Evolutionary conservation across 1,140 invertebrate species (phyloP), one percentile per base, ranked within the genome.

Genomic region (Hypsibius dujardini): DNA sequence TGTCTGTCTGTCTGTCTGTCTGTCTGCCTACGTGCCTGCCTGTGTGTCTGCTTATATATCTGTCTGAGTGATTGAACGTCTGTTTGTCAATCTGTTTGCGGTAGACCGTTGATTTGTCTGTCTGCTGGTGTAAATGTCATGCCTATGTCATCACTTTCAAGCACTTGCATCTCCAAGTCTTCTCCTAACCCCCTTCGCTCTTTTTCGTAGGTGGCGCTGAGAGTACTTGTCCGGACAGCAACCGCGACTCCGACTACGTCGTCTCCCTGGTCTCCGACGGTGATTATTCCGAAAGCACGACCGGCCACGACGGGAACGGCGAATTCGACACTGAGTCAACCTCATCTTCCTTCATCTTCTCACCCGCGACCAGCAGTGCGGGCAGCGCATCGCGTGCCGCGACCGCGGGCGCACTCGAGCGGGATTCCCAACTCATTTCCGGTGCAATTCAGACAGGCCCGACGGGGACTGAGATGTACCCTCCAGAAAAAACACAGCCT

Each of bases 231-330:
- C 7, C 50, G 7, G 50, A 56, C 0, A 56, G 7, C 50, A 56
- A 56, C 7, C 62, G 62, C 62, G 62, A 67, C 42, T 12, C 12
- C 12, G 62, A 67, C 45, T 67, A 67, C 42, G 62, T 67, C 45
- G 42, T 42, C 62, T 67, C 62, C 42, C 12, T 67, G 3, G 62
- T 67, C 12, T 67, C 62, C 12, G 62, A 67, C 62, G 28, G 28
- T 28, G 62, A 67, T 67, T 67, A 67, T 42, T 12, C 62, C 62
- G 62, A 67, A 42, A 67, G 62, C 62, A 15, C 62, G 3, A 42
- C 12, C 12, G 12, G 12, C 12, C 12, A 15, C 3, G 62, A 67
- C 45, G 62, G 45, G 42, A 67, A 12, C 62, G 7, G 12, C 3
- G 62, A 67, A 67, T 7, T 56, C 7, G 50, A 56, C 50, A 67